Evolutionary conservation across 2,888 invertebrate species (phyloP), one percentile per base, ranked within the genome.

Genomic region (Branchipolynoe longqiensis): DNA sequence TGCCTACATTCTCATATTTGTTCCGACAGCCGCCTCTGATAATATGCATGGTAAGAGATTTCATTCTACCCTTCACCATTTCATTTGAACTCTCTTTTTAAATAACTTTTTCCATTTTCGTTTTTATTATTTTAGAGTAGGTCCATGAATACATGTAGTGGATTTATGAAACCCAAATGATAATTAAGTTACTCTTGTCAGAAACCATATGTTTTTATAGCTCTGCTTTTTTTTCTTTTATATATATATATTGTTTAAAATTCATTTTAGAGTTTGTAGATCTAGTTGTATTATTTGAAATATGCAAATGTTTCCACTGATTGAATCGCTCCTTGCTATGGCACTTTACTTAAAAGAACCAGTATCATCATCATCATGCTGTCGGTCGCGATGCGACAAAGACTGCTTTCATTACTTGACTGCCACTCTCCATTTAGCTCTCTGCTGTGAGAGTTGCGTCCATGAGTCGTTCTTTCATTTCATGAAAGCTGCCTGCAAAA

Each of bases 1-100:
- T 78, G 78, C 78, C 78, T 78, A 78, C 31, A 78, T 78, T 78
- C 54, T 48, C 78, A 78, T 48, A 78, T 78, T 78, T 78, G 48
- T 78, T 78, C 54, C 31, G 48, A 78, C 78, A 78, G 78, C 78
- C 78, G 78, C 78, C 78, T 78, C 78, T 78, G 78, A 78, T 78
- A 78, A 78, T 48, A 78, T 78, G 78, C 78, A 78, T 78, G 78
- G 78, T 78, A 78, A 78, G 78, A 78, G 12, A 48, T 54, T 78
- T 78, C 48, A 78, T 48, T 54, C 54, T 78, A 54, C 78, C 41
- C 48, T n/a, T 78, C 78, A 78, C 48, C 8, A 69, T 58, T 69
- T 18, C 48, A 48, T 8, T 48, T 18, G 8, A 12, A 18, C 48
- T 48, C 8, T 18, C 48, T 48, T 48, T 48, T 48, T 18, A 12